Conservation (phyloP, 1,140 invertebrate species). For the Drosophila pachea region DNA sequence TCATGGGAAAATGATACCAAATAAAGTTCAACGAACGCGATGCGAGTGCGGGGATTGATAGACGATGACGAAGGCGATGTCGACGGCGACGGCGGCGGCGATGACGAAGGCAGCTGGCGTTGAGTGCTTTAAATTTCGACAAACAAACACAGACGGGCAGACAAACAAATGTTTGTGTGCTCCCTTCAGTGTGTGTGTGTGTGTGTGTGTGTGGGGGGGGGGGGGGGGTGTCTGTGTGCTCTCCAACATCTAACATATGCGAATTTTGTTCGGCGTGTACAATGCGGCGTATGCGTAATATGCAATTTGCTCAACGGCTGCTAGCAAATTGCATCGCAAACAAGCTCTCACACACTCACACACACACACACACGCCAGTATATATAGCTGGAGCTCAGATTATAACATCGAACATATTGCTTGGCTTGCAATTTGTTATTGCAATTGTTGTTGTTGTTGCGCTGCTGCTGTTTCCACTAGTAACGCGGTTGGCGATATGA, state of each 20-base stretch:
- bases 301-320: slow-evolving; percentile 73
- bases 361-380: slow-evolving; percentile 11
- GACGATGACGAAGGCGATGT: slow-evolving; percentile 24
- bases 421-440: slow-evolving; percentile 30
- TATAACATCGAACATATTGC: slow-evolving; percentile 63
- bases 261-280: slow-evolving; percentile 31
- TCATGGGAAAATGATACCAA: slow-evolving; percentile 23
- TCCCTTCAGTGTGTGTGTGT: slow-evolving; percentile 28
- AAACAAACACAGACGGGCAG: slow-evolving; percentile 53
- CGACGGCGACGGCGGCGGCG: background rate
- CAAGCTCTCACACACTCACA: slow-evolving; percentile 18
- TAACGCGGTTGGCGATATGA: slow-evolving; percentile 59
- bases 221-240: slow-evolving; percentile 15
- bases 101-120: slow-evolving; percentile 33
- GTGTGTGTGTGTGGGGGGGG: slow-evolving; percentile 6
- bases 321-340: slow-evolving; percentile 61
- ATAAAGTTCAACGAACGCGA: slow-evolving; percentile 62
- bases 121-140: slow-evolving; percentile 72
- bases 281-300: slow-evolving; percentile 70
- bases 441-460: slow-evolving; percentile 23
- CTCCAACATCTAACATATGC: slow-evolving; percentile 38
- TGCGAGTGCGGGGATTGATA: slow-evolving; percentile 54
- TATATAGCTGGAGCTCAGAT: slow-evolving; percentile 31
- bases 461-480: slow-evolving; percentile 6
- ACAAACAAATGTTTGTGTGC: slow-evolving; percentile 60